Percentiles rank a stretch among this genome's conserved stretches.
Conservation (phyloP, 2,797 vertebrate genomes). For the Silurus lanzhouensis region DNA sequence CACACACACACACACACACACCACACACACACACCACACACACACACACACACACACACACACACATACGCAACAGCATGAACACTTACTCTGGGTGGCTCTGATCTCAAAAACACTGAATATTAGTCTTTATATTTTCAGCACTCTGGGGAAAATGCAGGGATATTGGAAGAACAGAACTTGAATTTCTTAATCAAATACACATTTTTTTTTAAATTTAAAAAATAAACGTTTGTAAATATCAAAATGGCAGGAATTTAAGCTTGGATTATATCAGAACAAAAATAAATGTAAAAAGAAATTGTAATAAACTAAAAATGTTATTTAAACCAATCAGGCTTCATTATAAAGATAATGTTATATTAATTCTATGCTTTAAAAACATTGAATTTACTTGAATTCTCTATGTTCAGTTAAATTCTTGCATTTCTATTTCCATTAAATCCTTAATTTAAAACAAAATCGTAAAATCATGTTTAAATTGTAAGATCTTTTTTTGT, state of each 20-base stretch:
- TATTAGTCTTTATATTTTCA: neutral
- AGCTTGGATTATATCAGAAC: neutral
- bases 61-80: neutral
- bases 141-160: neutral
- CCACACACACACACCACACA: slow-evolving; percentile 4
- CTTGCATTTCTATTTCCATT: too few relatives aligned
- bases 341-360: neutral
- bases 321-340: neutral
- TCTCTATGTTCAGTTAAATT: neutral
- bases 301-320: neutral
- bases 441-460: too few relatives aligned
- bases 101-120: slow-evolving; percentile 4
- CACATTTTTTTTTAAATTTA: neutral
- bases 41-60: slow-evolving; percentile 19
- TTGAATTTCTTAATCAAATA: neutral
- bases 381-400: neutral
- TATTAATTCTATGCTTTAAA: neutral
- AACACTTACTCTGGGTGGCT: neutral
- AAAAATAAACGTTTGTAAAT: neutral
- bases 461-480: neutral
- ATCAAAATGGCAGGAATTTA: neutral
- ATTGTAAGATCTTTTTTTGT: neutral
- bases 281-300: neutral
- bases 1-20: slow-evolving; percentile 19
- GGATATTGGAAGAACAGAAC: neutral